A percentile compares a stretch with the other conserved stretches of the same genome.
Evolutionary conservation across 2,888 invertebrate species (phyloP).

Genomic region (Conchocele bisecta): DNA sequence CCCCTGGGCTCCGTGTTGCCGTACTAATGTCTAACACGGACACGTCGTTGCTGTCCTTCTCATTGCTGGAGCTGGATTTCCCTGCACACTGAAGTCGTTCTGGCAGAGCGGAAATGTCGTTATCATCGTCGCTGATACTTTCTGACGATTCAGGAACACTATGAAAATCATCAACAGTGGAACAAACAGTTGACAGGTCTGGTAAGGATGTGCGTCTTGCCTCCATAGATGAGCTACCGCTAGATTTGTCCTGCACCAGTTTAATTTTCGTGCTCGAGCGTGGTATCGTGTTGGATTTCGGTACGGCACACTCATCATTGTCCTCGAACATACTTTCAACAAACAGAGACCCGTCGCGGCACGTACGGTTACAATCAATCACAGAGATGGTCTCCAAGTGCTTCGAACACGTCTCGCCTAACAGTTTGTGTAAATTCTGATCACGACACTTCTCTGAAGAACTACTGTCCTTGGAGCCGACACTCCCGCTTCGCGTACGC

Average conservation of each 20-base stretch:
- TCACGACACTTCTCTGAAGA: slow-evolving; percentile 50
- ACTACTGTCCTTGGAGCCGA: slow-evolving; percentile 57
- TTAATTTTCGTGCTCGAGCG: slow-evolving; percentile 68
- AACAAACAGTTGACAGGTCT: slow-evolving; percentile 59
- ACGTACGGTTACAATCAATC: slow-evolving; percentile 61
- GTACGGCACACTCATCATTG: slow-evolving; percentile 46
- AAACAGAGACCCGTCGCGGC: slow-evolving; percentile 55
- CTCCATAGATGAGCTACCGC: slow-evolving; percentile 65
- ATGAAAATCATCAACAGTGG: slow-evolving; percentile 52
- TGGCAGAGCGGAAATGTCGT: slow-evolving; percentile 55
- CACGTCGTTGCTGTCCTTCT: slow-evolving; percentile 44
- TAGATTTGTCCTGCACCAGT: slow-evolving; percentile 62
- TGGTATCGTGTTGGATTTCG: slow-evolving; percentile 68
- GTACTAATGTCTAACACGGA: slow-evolving; percentile 31
- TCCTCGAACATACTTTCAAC: slow-evolving; percentile 64
- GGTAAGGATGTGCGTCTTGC: slow-evolving; percentile 64
- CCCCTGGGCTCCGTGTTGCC: slow-evolving; percentile 12
- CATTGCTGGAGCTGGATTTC: slow-evolving; percentile 72
- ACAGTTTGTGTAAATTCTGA: slow-evolving; percentile 57
- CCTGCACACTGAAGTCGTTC: slow-evolving; percentile 71
- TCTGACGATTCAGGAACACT: slow-evolving; percentile 60
- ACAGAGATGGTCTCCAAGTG: slow-evolving; percentile 57
- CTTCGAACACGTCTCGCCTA: slow-evolving; percentile 59
- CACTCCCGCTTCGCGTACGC: slow-evolving; percentile 54
- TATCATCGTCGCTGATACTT: slow-evolving; percentile 45